Base-by-base conservation (phyloP, 2,113 vertebrate genomes). In the Eolophus roseicapilla region DNA sequence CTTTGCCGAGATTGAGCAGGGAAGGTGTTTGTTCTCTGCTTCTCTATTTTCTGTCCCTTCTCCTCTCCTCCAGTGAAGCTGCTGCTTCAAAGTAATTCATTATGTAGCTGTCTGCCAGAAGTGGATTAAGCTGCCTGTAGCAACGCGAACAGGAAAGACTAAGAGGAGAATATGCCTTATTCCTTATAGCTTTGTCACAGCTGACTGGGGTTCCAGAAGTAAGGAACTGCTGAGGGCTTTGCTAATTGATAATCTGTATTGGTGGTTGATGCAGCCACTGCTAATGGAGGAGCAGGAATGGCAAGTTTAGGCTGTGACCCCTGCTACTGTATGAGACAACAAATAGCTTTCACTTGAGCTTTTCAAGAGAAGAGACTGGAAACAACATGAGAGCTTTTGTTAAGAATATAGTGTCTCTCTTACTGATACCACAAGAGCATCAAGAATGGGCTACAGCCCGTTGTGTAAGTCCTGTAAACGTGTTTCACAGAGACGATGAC, bases 371-470 rank as follows among this genome's bases (percentile, higher is more conserved):
- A 57, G 60, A 65, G 28, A 13, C 29, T 43, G 57, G 74, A 76
- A 84, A 43, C 0, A 0, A 9, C 0, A 0, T 6, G 24, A 53
- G 39, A 83, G 50, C 67, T 90, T 75, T 70, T 69, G 62, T 43
- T 49, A 62, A 88, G 74, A 76, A 55, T 13, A 50, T 18, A 13
- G 7, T 15, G 20, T 69, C 9, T 63, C 21, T 50, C 33, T 81
- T 84, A 23, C 47, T 43, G 52, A 29, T 88, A 14, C 28, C n/a
- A 8, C 23, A 39, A 24, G 64, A 67, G 25, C 39, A 31, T 59
- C 29, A 37, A 37, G 68, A 80, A 41, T 4, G 13, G 52, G 5
- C 37, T 10, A 2, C 35, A 67, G 37, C 52, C 62, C 1, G 0
- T n/a, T 55, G 63, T 11, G 1, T 39, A 11, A 46, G 17, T 16